Evolutionary conservation across 2,797 vertebrate genomes (phyloP).

Genomic region (Ptychadena robeensis): DNA sequence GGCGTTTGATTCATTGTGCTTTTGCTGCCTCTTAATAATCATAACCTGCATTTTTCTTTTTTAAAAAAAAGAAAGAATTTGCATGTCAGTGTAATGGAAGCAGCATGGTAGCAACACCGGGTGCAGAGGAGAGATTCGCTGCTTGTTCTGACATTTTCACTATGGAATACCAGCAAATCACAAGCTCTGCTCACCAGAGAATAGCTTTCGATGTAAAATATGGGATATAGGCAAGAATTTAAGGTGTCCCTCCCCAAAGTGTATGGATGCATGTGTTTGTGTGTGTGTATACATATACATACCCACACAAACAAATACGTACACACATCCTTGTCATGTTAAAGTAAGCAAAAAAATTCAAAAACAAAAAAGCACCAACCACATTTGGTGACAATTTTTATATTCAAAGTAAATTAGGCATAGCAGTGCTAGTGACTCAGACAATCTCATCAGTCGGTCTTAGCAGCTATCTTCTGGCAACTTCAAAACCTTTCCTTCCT

Average conservation of each 20-base stretch:
- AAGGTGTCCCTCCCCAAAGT: background rate
- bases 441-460: too few relatives aligned
- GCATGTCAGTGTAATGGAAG: conserved; percentile 29
- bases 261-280: background rate
- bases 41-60: conserved; percentile 57
- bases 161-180: conserved; percentile 18
- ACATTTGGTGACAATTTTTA: too few relatives aligned
- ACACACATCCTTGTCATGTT: too few relatives aligned
- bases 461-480: too few relatives aligned
- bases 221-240: conserved; percentile 21
- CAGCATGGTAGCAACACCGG: conserved; percentile 24
- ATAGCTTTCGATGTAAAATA: conserved; percentile 18
- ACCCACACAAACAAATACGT: too few relatives aligned
- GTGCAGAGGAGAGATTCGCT: conserved; percentile 16
- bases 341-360: too few relatives aligned
- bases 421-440: background rate
- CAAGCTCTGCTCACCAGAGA: background rate
- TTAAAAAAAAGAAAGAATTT: conserved; percentile 38
- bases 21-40: conserved; percentile 40
- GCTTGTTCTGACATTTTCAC: conserved; percentile 13
- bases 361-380: too few relatives aligned
- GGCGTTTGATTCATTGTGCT: conserved; percentile 40
- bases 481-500: too few relatives aligned
- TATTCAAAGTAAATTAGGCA: background rate
- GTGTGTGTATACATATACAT: too few relatives aligned